Conservation (phyloP, 2,797 vertebrate genomes). For the Silurus aristotelis region DNA sequence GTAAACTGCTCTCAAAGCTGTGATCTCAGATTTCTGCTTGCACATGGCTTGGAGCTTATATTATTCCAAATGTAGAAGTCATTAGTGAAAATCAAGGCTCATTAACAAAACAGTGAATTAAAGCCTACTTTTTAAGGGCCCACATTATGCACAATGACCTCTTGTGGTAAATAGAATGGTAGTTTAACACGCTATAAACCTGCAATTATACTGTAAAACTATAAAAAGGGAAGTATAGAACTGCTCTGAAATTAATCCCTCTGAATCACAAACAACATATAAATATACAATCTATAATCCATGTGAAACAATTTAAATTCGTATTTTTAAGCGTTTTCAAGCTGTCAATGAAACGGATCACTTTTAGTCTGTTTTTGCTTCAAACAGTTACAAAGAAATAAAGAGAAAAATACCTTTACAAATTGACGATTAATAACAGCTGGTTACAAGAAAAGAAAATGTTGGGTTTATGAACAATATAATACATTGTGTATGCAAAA, state of each 20-base stretch:
- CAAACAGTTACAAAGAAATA: slow-evolving; percentile 62
- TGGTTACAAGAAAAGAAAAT: slow-evolving; percentile 26
- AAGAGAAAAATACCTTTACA: background rate
- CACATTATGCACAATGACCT: slow-evolving; percentile 9
- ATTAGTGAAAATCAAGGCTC: background rate
- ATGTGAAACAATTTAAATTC: background rate
- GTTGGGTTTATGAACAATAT: slow-evolving; percentile 25
- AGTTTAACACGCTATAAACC: background rate
- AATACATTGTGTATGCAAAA: slow-evolving; percentile 17
- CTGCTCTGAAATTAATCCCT: background rate
- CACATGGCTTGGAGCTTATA: background rate
- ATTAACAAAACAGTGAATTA: background rate
- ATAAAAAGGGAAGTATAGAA: background rate
- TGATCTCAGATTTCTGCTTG: background rate
- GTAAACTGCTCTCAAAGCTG: background rate
- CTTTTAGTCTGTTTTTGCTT: slow-evolving; percentile 17
- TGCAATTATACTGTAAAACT: background rate
- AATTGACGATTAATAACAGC: background rate
- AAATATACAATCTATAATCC: background rate
- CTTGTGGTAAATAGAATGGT: slow-evolving; percentile 4
- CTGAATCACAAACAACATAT: background rate
- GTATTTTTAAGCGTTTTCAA: background rate
- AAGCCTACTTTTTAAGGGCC: background rate
- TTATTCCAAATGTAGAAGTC: background rate
- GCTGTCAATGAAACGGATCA: background rate